These are phyloP conservation scores for Phalacrocorax pelagicus DNA, from an alignment of 2,113 vertebrate species.

Conservation along the genomic window DNA sequence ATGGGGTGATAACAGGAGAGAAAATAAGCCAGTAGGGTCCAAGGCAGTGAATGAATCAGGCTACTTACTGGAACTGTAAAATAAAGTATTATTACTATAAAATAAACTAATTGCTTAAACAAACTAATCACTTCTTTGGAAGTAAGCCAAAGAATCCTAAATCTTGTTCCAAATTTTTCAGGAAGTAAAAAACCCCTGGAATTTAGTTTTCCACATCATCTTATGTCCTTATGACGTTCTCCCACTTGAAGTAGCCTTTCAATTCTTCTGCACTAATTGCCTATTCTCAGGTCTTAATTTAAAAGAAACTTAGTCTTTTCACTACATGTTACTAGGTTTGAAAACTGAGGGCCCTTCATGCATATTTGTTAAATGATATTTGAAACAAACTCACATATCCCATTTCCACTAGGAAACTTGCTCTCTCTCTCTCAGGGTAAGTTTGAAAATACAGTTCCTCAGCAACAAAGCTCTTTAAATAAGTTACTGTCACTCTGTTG, in stretches of 20 bases:
- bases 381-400: neutral
- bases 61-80: neutral
- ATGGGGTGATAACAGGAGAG: neutral
- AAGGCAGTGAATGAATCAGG: neutral
- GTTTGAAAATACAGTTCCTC: neutral
- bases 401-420: neutral
- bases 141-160: neutral
- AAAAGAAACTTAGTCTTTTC: neutral
- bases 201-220: neutral
- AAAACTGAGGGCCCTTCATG: neutral
- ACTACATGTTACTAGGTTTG: neutral
- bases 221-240: neutral
- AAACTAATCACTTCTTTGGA: neutral
- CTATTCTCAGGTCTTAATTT: neutral
- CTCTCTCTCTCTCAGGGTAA: neutral
- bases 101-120: neutral
- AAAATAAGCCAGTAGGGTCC: neutral
- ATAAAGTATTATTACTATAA: neutral
- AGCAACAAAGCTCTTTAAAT: neutral
- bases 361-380: neutral
- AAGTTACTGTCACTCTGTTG: neutral
- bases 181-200: accelerated
- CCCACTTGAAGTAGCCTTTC: neutral
- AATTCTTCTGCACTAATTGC: neutral
- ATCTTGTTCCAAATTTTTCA: neutral